A percentile compares a stretch with the other conserved stretches of the same genome.
Evolutionary conservation across 2,888 invertebrate genomes (phyloP).

Genomic region (Lasioglossum vierecki): DNA sequence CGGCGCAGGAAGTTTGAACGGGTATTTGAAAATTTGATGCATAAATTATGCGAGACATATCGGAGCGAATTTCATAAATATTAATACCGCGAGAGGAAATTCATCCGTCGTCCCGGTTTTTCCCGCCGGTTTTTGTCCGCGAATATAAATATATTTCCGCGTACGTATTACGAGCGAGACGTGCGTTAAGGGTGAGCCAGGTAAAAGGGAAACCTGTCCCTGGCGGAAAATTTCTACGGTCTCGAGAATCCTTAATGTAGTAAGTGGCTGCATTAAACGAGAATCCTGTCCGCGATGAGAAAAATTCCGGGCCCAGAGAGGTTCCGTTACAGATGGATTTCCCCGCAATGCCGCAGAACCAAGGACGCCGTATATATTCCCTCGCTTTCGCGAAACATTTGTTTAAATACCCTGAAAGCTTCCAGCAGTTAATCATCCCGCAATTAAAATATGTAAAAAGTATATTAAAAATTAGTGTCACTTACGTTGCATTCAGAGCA

Average conservation of each 20-base stretch:
- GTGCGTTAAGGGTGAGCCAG: conserved; percentile 8
- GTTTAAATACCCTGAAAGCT: conserved; percentile 34
- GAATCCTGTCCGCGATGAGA: conserved; percentile 44
- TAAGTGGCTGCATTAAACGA: conserved; percentile 53
- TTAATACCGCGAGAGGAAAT: conserved; percentile 45
- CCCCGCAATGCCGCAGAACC: conserved; percentile 22
- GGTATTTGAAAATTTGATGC: conserved; percentile 29
- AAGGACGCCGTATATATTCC: conserved; percentile 20
- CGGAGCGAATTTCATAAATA: conserved; percentile 49
- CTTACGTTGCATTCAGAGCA: too few species aligned
- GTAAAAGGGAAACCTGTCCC: conserved; percentile 43
- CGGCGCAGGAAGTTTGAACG: conserved; percentile 15
- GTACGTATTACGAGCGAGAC: background rate
- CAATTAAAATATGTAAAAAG: background rate
- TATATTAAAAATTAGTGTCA: too few species aligned
- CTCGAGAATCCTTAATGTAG: conserved; percentile 44
- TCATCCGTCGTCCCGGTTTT: conserved; percentile 8
- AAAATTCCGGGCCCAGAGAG: conserved; percentile 25
- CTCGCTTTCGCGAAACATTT: conserved; percentile 26
- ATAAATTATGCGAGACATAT: conserved; percentile 40
- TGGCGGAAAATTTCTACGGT: conserved; percentile 40
- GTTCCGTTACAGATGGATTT: conserved; percentile 41
- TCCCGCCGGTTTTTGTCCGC: conserved; percentile 13
- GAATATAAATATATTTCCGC: conserved; percentile 43
- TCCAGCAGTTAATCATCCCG: background rate